phyloP scores from a whole-genome alignment of 2,797 vertebrate species.

The Acanthurus lineatus region DNA sequence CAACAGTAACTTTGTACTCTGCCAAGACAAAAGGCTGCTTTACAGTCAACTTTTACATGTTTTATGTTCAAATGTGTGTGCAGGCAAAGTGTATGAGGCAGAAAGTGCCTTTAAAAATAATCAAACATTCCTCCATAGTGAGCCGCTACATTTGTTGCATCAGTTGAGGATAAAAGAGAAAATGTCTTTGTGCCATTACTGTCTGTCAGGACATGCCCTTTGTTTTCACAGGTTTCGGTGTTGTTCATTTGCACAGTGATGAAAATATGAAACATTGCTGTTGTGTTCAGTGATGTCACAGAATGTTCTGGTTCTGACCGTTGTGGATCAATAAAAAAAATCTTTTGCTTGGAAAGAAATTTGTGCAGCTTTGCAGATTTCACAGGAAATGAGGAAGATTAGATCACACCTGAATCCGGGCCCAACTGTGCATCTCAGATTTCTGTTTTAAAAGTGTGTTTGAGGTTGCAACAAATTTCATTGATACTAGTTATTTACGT shows the following conservation, averaged over 20 bases:
- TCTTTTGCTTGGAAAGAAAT: constrained; percentile 65
- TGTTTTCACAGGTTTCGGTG: constrained; percentile 59
- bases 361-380: neutral
- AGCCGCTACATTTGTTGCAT: constrained; percentile 64
- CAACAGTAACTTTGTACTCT: constrained; percentile 48
- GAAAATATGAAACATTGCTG: constrained; percentile 75
- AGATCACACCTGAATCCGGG: no score
- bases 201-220: constrained; percentile 60
- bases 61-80: constrained; percentile 61
- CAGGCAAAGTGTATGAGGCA: constrained; percentile 78
- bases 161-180: constrained; percentile 39
- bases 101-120: constrained; percentile 83
- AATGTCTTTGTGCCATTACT: constrained; percentile 72
- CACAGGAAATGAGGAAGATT: neutral
- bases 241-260: constrained; percentile 77
- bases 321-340: constrained; percentile 81
- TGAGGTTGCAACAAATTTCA: neutral
- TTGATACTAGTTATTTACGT: no score
- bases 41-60: constrained; percentile 54
- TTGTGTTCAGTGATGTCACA: constrained; percentile 81
- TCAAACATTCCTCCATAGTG: constrained; percentile 80
- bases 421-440: neutral
- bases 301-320: constrained; percentile 80
- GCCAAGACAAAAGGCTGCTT: constrained; percentile 62
- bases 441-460: neutral